A percentile compares a stretch with the other conserved stretches of the same genome.
Evolutionary conservation across 2,888 invertebrate species (phyloP).

Genomic region (Lymantria monacha): DNA sequence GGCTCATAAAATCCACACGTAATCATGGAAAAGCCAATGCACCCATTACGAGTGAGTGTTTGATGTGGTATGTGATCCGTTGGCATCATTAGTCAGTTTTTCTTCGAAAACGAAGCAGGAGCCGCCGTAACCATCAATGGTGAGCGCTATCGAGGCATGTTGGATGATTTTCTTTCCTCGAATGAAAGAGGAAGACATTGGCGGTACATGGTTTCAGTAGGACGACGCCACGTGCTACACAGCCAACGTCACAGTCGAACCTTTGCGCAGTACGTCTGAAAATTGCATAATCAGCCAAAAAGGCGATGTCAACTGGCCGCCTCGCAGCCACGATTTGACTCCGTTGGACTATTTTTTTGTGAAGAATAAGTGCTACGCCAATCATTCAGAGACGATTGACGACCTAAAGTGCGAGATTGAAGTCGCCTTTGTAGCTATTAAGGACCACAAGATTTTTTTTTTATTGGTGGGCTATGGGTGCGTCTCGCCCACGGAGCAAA

Average conservation of each 20-base stretch:
- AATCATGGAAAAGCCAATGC: constrained; percentile 12
- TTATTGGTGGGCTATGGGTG: no score
- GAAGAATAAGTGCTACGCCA: no score
- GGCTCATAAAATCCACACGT: constrained; percentile 6
- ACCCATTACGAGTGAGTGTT: constrained; percentile 48
- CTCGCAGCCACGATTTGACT: constrained; percentile 16
- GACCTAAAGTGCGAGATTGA: no score
- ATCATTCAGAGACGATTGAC: no score
- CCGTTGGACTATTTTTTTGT: no score
- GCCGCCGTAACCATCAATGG: no score
- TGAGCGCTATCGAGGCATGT: no score
- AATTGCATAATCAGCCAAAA: constrained; percentile 3
- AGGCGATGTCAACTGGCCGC: constrained; percentile 12
- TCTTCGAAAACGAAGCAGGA: constrained; percentile 16
- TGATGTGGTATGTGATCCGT: constrained; percentile 46
- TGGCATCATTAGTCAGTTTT: constrained; percentile 43
- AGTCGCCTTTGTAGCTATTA: no score
- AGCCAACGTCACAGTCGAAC: constrained; percentile 1
- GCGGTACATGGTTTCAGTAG: not conserved
- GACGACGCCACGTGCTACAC: constrained; percentile 1
- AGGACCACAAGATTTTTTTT: no score
- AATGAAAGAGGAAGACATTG: not conserved
- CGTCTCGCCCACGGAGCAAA: no score
- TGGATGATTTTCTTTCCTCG: constrained; percentile 10
- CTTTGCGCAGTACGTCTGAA: constrained; percentile 2